phyloP scores from a whole-genome alignment of 2,113 vertebrate genomes.

The Dromaius novaehollandiae region DNA sequence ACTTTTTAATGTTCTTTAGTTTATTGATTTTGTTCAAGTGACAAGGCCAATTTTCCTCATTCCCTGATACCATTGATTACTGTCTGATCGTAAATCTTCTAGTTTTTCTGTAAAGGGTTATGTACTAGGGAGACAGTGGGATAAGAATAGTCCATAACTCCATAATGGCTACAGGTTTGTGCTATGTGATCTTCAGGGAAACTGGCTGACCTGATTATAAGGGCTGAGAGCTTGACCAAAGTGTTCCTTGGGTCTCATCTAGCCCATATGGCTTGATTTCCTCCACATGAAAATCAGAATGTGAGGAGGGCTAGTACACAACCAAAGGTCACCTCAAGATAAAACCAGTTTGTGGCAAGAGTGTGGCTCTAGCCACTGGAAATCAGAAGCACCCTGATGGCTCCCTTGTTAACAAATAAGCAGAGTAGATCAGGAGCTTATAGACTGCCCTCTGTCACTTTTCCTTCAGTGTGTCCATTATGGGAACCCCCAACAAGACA shows the following conservation, averaged over 20 bases:
- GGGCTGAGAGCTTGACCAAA: background rate
- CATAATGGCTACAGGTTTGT: background rate
- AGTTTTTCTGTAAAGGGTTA: background rate
- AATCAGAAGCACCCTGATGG: background rate
- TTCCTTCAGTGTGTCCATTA: background rate
- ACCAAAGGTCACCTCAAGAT: background rate
- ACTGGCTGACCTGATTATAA: background rate
- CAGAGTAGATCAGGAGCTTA: background rate
- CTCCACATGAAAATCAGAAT: background rate
- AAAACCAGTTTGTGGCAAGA: background rate
- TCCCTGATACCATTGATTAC: background rate
- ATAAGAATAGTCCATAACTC: background rate
- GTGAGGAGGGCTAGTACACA: background rate
- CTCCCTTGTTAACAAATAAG: background rate
- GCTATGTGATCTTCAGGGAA: background rate
- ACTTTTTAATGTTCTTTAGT: background rate
- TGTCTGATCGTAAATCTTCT: background rate
- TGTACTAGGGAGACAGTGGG: accelerated
- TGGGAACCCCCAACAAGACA: background rate
- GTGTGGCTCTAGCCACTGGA: background rate
- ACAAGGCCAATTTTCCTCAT: background rate
- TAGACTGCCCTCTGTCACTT: background rate
- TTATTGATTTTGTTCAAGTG: background rate
- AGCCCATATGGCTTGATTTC: background rate
- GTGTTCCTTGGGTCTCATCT: background rate